Evolutionary conservation across 2,888 invertebrate species (phyloP).

Genomic region (Phengaris alcon): DNA sequence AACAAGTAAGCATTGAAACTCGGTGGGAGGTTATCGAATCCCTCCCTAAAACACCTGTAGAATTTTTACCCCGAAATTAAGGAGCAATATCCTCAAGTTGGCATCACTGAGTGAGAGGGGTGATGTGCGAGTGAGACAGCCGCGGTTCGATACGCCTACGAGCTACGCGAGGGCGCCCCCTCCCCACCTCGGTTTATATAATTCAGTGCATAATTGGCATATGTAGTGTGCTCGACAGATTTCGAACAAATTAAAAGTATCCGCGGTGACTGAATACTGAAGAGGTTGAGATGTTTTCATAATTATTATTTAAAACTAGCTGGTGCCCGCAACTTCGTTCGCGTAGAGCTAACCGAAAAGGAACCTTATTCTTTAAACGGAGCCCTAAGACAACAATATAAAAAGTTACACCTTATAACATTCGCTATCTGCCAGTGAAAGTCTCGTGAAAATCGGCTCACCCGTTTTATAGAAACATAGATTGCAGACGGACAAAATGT

Average conservation of each 20-base stretch:
- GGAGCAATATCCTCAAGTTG: background rate
- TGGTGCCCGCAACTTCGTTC: no score
- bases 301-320: background rate
- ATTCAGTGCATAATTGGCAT: conserved; percentile 57
- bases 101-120: conserved; percentile 41
- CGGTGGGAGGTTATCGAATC: no score
- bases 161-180: conserved; percentile 54
- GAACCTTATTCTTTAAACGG: no score
- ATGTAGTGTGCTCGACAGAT: conserved; percentile 42
- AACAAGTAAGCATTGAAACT: no score
- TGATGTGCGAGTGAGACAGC: conserved; percentile 46
- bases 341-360: no score
- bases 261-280: background rate
- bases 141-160: conserved; percentile 61
- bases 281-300: background rate
- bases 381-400: no score
- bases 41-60: background rate
- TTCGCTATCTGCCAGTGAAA: no score
- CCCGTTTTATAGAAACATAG: no score
- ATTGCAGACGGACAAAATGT: no score
- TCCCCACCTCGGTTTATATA: conserved; percentile 53
- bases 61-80: background rate
- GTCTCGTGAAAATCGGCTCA: no score
- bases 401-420: no score
- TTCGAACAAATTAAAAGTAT: conserved; percentile 22